Percentiles rank a stretch among this genome's conserved stretches.
Conservation (phyloP, 2,797 vertebrate genomes). For the Synanceia verrucosa region DNA sequence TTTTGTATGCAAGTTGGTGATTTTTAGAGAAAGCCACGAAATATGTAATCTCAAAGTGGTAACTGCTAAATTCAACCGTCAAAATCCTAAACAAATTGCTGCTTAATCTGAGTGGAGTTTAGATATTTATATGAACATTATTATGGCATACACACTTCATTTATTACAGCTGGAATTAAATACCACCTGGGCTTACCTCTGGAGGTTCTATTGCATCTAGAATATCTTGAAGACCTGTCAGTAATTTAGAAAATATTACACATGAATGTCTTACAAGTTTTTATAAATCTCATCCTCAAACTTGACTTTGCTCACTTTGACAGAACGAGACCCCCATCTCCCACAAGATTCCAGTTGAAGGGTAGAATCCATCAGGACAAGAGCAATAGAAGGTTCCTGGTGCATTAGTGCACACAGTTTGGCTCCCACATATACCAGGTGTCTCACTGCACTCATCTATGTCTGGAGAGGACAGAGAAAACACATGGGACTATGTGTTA, state of each 20-base stretch:
- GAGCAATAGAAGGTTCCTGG: conserved; percentile 64
- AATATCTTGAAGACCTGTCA: neutral
- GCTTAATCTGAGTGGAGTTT: too few species aligned
- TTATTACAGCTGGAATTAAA: neutral
- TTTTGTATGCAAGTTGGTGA: neutral
- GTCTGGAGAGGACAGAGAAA: conserved; percentile 51
- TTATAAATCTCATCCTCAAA: neutral
- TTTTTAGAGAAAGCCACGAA: too few species aligned
- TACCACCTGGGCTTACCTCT: neutral
- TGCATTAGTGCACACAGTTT: conserved; percentile 62
- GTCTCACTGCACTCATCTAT: conserved; percentile 69
- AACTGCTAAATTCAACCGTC: too few species aligned
- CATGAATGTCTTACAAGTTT: neutral
- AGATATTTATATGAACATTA: too few species aligned
- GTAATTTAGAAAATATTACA: neutral
- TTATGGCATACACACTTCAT: too few species aligned
- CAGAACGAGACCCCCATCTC: conserved; percentile 43
- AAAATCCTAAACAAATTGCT: too few species aligned
- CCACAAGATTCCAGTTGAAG: conserved; percentile 67
- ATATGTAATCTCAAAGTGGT: too few species aligned
- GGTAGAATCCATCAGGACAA: conserved; percentile 66
- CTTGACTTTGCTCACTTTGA: conserved; percentile 54
- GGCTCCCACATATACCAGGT: conserved; percentile 54
- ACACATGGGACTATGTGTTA: neutral
- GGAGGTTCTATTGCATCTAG: neutral